phyloP scores from a whole-genome alignment of 2,888 invertebrate species.

The Nesidiocoris tenuis region DNA sequence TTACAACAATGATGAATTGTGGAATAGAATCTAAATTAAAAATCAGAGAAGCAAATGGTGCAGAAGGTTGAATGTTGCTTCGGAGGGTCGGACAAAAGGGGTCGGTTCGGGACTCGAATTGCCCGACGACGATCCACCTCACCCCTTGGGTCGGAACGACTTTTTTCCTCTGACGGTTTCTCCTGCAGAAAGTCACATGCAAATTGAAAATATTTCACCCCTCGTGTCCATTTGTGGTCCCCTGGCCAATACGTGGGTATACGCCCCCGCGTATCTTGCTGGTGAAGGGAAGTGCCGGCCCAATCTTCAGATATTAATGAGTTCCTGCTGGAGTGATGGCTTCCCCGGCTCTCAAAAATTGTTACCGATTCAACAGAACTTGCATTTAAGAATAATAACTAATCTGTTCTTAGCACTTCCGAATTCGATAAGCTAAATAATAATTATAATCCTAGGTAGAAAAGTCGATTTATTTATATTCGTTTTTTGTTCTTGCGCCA shows the following conservation, averaged over 20 bases:
- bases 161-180: background rate
- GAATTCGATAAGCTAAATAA: too few relatives aligned
- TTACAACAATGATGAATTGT: slow-evolving; percentile 26
- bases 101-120: background rate
- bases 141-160: background rate
- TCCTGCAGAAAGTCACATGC: background rate
- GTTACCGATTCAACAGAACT: too few relatives aligned
- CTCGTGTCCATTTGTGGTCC: background rate
- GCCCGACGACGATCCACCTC: background rate
- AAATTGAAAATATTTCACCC: background rate
- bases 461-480: too few relatives aligned
- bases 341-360: too few relatives aligned
- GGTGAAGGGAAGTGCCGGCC: too few relatives aligned
- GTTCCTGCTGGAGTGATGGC: too few relatives aligned
- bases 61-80: slow-evolving; percentile 34
- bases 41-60: slow-evolving; percentile 30
- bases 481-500: too few relatives aligned
- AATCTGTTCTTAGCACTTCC: too few relatives aligned
- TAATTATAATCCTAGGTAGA: too few relatives aligned
- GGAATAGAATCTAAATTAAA: slow-evolving; percentile 35
- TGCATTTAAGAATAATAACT: too few relatives aligned
- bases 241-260: background rate
- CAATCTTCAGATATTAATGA: too few relatives aligned
- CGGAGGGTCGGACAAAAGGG: slow-evolving; percentile 8
- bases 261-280: background rate